Base-by-base conservation (phyloP, 2,113 vertebrate species). In the Seriola quinqueradiata region DNA sequence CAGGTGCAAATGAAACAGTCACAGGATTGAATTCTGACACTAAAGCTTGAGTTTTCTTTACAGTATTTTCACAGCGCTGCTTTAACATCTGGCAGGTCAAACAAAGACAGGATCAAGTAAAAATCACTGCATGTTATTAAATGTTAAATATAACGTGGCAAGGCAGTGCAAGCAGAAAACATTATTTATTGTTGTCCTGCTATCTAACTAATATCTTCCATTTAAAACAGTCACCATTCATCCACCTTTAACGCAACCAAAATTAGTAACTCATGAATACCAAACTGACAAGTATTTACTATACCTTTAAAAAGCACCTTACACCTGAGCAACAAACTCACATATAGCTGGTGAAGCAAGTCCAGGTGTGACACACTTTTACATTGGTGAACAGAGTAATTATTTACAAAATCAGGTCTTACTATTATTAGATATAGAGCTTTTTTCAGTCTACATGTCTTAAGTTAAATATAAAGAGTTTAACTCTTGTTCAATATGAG, bases 311-410 rank as follows among this genome's bases (percentile, higher is more conserved):
- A 84, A 85, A 79, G 73, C 57, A 4, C 76, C 82, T 91, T 40
- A 82, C 91, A 90, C 70, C 48, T 75, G n/a, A 77, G 79, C 68
- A 70, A 63, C 81, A 90, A 90, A 84, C 16, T 85, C 74, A 57
- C 84, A 89, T 61, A 46, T 17, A 70, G 63, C 1, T 79, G 87
- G 34, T 66, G 44, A 84, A 74, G 40, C 63, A 25, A 44, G 52
- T 70, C 7, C 42, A 63, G 36, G 25, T 58, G 28, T 23, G 60
- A 54, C 21, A 17, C 38, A 69, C 4, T 36, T 64, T 21, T 21
- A 28, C 14, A 58, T 70, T 14, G 32, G 9, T 14, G 19, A 58
- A 34, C 5, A 12, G 48, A 64, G 8, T 4, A 0, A 54, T 42
- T 16, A 46, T 44, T 46, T 66, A 46, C 40, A 44, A 66, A 48